Conservation (phyloP, 2,888 invertebrate species). For the Caenorhabditis plicata region DNA sequence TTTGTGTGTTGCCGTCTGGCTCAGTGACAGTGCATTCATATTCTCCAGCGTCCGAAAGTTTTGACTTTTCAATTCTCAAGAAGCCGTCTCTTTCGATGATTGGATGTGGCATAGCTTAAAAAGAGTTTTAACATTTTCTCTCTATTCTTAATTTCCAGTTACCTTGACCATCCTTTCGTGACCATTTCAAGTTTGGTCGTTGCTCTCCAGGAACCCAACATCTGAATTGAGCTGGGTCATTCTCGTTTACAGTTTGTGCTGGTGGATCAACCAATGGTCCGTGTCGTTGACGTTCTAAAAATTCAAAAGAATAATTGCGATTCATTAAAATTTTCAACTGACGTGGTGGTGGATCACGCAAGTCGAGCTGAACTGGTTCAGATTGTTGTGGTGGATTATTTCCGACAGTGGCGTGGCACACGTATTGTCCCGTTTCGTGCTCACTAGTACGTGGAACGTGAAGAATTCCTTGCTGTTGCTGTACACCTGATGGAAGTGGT, state of each 20-base stretch:
- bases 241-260: conserved; percentile 74
- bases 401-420: conserved; percentile 75
- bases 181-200: conserved; percentile 74
- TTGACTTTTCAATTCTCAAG: conserved; percentile 78
- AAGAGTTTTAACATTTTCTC: background rate
- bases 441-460: conserved; percentile 36
- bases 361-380: conserved; percentile 34
- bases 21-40: conserved; percentile 79
- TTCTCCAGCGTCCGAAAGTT: conserved; percentile 75
- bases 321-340: background rate
- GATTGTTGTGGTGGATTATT: conserved; percentile 56
- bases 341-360: conserved; percentile 29
- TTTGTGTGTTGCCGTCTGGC: conserved; percentile 64
- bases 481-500: conserved; percentile 40
- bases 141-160: background rate
- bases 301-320: background rate
- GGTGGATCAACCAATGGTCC: conserved; percentile 70
- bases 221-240: conserved; percentile 74
- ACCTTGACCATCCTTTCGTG: conserved; percentile 64
- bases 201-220: conserved; percentile 72
- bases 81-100: conserved; percentile 74
- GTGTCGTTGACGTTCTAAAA: no score
- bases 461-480: conserved; percentile 48
- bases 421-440: conserved; percentile 75
- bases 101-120: conserved; percentile 67